phyloP scores from a whole-genome alignment of 1,140 invertebrate species.

The Drosophila parvula region DNA sequence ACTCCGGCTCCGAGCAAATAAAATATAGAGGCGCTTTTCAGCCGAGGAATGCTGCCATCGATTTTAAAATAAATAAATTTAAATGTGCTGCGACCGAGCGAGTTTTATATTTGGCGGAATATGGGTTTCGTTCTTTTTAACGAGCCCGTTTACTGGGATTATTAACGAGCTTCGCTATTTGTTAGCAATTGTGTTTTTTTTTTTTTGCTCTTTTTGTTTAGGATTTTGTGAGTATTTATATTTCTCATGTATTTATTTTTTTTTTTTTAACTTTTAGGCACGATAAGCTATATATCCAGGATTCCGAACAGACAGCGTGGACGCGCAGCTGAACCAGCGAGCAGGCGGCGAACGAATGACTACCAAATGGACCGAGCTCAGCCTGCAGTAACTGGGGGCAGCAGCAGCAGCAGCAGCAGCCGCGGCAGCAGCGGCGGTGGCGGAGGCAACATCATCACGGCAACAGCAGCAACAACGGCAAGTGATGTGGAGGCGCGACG shows the following conservation, averaged over 20 bases:
- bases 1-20: slow-evolving; percentile 17
- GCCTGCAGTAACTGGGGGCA: slow-evolving; percentile 57
- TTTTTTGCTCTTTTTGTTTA: slow-evolving; percentile 14
- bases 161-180: slow-evolving; percentile 14
- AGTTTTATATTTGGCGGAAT: slow-evolving; percentile 60
- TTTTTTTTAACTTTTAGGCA: slow-evolving; percentile 29
- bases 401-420: slow-evolving; percentile 62
- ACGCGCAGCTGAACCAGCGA: slow-evolving; percentile 80
- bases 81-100: slow-evolving; percentile 48
- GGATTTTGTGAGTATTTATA: slow-evolving; percentile 6
- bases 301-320: slow-evolving; percentile 48
- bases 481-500: slow-evolving; percentile 74
- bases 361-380: slow-evolving; percentile 78
- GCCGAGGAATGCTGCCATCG: slow-evolving; percentile 43
- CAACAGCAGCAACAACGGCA: slow-evolving; percentile 54
- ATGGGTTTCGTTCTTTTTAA: slow-evolving; percentile 35
- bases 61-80: slow-evolving; percentile 43
- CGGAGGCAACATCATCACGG: slow-evolving; percentile 42
- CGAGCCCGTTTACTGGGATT: slow-evolving; percentile 35
- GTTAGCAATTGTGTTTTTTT: slow-evolving; percentile 20
- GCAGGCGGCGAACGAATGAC: slow-evolving; percentile 78
- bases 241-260: slow-evolving; percentile 10
- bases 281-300: slow-evolving; percentile 37
- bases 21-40: slow-evolving; percentile 31
- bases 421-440: slow-evolving; percentile 33